phyloP scores from a whole-genome alignment of 2,888 invertebrate species.

The Entomobrya proxima region DNA sequence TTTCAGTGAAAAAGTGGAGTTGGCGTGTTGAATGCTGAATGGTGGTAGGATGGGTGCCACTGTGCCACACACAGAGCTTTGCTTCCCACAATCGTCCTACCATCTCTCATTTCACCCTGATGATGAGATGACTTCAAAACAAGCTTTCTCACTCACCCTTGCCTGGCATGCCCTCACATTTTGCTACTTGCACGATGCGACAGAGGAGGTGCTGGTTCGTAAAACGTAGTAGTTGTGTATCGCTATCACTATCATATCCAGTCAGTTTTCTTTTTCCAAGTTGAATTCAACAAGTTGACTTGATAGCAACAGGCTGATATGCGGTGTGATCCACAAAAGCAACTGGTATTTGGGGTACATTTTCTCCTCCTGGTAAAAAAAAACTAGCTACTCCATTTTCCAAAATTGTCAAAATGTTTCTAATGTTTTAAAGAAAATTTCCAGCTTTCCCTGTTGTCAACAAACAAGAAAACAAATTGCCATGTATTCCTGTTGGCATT shows the following conservation, averaged over 20 bases:
- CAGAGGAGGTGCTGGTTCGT: neutral
- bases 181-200: neutral
- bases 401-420: neutral
- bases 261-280: conserved; percentile 2
- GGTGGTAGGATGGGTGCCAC: conserved; percentile 65
- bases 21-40: conserved; percentile 65
- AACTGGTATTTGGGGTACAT: too few relatives aligned
- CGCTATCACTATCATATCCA: neutral
- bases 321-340: neutral
- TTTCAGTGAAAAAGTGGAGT: conserved; percentile 60
- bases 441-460: too few relatives aligned
- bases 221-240: neutral
- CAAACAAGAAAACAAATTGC: too few relatives aligned
- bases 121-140: conserved; percentile 52
- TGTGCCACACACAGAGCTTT: conserved; percentile 69
- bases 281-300: conserved; percentile 28
- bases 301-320: neutral
- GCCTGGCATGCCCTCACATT: neutral
- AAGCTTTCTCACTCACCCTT: conserved; percentile 29
- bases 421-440: too few relatives aligned
- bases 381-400: neutral
- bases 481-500: neutral
- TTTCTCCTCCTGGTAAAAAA: neutral
- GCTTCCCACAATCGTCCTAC: conserved; percentile 65
- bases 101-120: conserved; percentile 63